phyloP scores from a whole-genome alignment of 1,140 invertebrate genomes.

The Calosoma granatense region DNA sequence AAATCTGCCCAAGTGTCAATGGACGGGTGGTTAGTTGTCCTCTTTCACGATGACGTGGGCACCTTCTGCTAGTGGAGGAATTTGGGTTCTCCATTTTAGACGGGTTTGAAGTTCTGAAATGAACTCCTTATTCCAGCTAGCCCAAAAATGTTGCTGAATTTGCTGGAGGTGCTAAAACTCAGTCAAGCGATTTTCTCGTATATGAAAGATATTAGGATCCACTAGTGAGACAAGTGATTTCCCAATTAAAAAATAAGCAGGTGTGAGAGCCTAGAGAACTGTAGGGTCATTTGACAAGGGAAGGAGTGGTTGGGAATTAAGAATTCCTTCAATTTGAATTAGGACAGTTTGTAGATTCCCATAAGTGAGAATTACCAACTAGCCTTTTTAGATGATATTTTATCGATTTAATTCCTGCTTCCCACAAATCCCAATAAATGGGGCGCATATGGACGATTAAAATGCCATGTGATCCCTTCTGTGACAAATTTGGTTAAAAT shows the following conservation, averaged over 20 bases:
- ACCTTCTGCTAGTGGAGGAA: conserved; percentile 13
- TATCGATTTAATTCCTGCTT: too few relatives aligned
- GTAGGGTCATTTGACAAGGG: too few relatives aligned
- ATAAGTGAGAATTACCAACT: too few relatives aligned
- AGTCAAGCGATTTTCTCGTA: conserved; percentile 15
- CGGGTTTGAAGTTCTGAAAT: conserved; percentile 20
- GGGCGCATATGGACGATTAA: too few relatives aligned
- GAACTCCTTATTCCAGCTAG: conserved; percentile 23
- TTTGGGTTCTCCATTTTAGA: conserved; percentile 17
- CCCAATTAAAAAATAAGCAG: neutral
- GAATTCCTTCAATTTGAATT: too few relatives aligned
- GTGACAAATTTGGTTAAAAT: too few relatives aligned
- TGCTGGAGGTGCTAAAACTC: conserved; percentile 21
- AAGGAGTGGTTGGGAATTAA: too few relatives aligned
- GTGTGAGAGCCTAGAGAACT: too few relatives aligned
- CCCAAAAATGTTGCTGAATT: conserved; percentile 23
- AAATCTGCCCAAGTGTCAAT: conserved; percentile 22
- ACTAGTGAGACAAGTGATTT: neutral
- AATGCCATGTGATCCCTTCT: too few relatives aligned
- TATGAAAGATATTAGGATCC: conserved; percentile 17
- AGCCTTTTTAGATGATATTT: too few relatives aligned
- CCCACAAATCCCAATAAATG: too few relatives aligned
- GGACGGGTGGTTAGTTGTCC: conserved; percentile 17
- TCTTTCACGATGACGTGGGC: conserved; percentile 19
- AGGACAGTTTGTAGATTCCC: too few relatives aligned